Base-by-base conservation (phyloP, 2,888 invertebrate species). In the Acrocera orbiculus region DNA sequence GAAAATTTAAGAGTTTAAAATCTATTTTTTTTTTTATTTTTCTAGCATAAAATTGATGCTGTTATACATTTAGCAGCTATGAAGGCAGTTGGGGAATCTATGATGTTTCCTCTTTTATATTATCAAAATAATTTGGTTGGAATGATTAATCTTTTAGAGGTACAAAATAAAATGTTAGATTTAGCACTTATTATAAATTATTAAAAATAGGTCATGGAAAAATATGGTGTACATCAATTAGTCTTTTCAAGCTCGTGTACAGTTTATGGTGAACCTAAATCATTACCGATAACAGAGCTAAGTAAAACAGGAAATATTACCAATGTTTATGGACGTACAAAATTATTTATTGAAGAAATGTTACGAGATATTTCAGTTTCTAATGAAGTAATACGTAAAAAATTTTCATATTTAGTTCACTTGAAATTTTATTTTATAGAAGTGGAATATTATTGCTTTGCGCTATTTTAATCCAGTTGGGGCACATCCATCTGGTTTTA, bases 401-500 rank as follows among this genome's bases (percentile, higher is more conserved):
- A n/a, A n/a, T n/a, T n/a, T n/a, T n/a, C n/a, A n/a, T n/a, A n/a
- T n/a, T n/a, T n/a, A n/a, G n/a, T n/a, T n/a, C n/a, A n/a, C n/a
- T n/a, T n/a, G n/a, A n/a, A n/a, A n/a, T n/a, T n/a, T n/a, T n/a
- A n/a, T n/a, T n/a, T n/a, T n/a, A 5, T 50, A 80, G 78, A 68
- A 69, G 48, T 80, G 79, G 80, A 72, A 67, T 63, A 76, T 76
- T 51, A 78, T 79, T 56, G 82, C 74, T 1, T 63, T 95, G 16
- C 70, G 93, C 24, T 95, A 93, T 59, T 95, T 95, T 64, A 95
- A 95, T 63, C 93, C 93, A 2, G 89, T 92, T 13, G 93, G 93
- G 7, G 86, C 92, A 8, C 92, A 95, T 61, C 67, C 66, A 37
- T 86, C 86, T 33, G 93, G 92, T 2, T 61, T 69, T 33, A 85